Base-by-base conservation (phyloP, 1,140 invertebrate genomes). In the Brachionus sp. region DNA sequence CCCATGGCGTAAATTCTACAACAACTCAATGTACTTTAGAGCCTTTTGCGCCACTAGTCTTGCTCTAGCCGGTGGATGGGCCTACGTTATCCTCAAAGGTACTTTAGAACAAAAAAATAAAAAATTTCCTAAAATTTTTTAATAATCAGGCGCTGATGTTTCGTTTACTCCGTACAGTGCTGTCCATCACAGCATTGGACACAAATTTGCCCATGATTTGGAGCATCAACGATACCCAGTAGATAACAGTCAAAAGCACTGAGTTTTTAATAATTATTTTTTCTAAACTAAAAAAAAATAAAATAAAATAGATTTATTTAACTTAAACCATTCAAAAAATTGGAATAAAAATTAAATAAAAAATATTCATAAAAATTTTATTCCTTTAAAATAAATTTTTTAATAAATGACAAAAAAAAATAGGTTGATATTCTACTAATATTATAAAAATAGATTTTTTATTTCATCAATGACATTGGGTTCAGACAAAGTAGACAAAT, bases 401-500 rank as follows among this genome's bases (percentile, higher is more conserved):
- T n/a, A n/a, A n/a, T n/a, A n/a, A n/a, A n/a, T n/a, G n/a, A n/a
- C n/a, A n/a, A n/a, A n/a, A n/a, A n/a, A n/a, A n/a, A n/a, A n/a
- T n/a, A n/a, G n/a, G n/a, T n/a, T n/a, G n/a, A n/a, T n/a, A n/a
- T n/a, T n/a, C n/a, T n/a, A n/a, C n/a, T n/a, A n/a, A n/a, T n/a
- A n/a, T 39, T 39, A 46, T 46, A 46, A 46, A 46, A 46, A n/a
- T n/a, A n/a, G n/a, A n/a, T 33, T 37, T 50, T 50, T 78, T 50
- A 85, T 19, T n/a, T 73, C 75, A 5, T 88, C 86, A 0, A 98
- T 93, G 83, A 97, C 92, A 4, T 89, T 90, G 84, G 95, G 94
- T 86, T 98, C 96, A 46, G 95, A 94, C 64, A 98, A 89, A 0
- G 97, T 98, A 10, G 94, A 95, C 0, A 92, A 93, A 87, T 99